Evolutionary conservation across 2,797 vertebrate species (phyloP).

Genomic region (Pogonophryne albipinna): DNA sequence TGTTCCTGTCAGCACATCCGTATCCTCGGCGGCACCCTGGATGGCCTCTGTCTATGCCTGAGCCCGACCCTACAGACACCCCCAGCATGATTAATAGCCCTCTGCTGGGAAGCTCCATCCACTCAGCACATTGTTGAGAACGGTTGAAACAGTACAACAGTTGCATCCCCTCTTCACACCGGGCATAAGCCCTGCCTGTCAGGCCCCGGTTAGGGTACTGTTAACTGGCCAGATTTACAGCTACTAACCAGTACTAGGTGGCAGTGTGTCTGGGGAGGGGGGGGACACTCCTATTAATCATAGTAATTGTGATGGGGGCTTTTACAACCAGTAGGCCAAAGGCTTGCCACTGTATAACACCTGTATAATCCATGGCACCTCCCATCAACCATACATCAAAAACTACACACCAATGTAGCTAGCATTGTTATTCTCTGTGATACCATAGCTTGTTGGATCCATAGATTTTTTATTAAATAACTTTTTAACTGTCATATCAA

Average conservation of each 20-base stretch:
- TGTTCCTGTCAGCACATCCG: slow-evolving; percentile 85
- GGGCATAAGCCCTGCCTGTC: slow-evolving; percentile 87
- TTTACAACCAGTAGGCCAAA: slow-evolving; percentile 61
- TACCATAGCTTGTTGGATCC: neutral
- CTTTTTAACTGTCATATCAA: neutral
- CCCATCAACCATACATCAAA: slow-evolving; percentile 33
- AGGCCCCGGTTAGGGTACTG: slow-evolving; percentile 85
- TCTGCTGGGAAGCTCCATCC: slow-evolving; percentile 84
- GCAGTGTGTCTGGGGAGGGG: slow-evolving; percentile 68
- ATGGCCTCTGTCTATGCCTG: slow-evolving; percentile 41
- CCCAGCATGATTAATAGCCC: slow-evolving; percentile 87
- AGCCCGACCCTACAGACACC: slow-evolving; percentile 51
- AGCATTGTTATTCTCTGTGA: neutral
- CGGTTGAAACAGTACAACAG: slow-evolving; percentile 88
- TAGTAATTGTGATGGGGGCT: slow-evolving; percentile 63
- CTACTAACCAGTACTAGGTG: slow-evolving; percentile 83
- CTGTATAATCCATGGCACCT: slow-evolving; percentile 47
- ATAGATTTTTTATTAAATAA: neutral
- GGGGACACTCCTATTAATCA: slow-evolving; percentile 67
- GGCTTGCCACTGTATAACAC: slow-evolving; percentile 43
- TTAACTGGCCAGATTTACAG: slow-evolving; percentile 91
- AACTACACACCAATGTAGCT: neutral
- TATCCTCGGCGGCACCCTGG: slow-evolving; percentile 67
- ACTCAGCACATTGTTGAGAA: slow-evolving; percentile 88
- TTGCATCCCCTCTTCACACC: slow-evolving; percentile 88